These are phyloP conservation scores for Halictus quadricinctus DNA, from an alignment of 2,888 invertebrate species.

Conservation along the genomic window DNA sequence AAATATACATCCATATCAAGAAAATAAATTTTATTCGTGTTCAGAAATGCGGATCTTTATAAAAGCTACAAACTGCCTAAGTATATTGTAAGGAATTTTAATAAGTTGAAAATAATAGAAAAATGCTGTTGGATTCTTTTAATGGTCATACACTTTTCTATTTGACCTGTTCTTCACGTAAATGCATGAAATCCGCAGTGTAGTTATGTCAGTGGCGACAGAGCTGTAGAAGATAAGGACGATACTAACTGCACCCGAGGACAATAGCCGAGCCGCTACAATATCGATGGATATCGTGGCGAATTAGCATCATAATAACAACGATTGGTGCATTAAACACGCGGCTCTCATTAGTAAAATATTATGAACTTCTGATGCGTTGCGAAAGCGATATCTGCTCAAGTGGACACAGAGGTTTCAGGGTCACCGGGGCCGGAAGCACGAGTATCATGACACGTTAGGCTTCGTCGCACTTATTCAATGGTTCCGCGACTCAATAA, in stretches of 20 bases:
- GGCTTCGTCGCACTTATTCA: conserved; percentile 77
- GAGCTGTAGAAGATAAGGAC: not conserved
- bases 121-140: too few relatives aligned
- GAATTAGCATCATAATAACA: conserved; percentile 69
- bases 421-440: conserved; percentile 63
- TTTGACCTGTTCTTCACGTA: not conserved
- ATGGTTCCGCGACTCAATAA: conserved; percentile 73
- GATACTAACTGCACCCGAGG: not conserved
- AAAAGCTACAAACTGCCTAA: not conserved
- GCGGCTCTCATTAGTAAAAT: conserved; percentile 60
- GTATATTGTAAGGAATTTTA: not conserved
- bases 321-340: conserved; percentile 31
- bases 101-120: not conserved
- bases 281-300: conserved; percentile 59
- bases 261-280: not conserved
- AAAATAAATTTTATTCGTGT: too few relatives aligned
- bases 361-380: conserved; percentile 58
- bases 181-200: not conserved
- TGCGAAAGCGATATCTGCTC: conserved; percentile 51
- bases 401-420: conserved; percentile 12
- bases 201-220: not conserved
- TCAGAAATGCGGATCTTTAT: too few relatives aligned
- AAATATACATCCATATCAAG: not conserved
- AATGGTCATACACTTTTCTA: not conserved
- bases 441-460: conserved; percentile 69